Percentiles rank a stretch among this genome's conserved stretches.
Conservation (phyloP, 2,888 invertebrate species). For the Taenaris catops region DNA sequence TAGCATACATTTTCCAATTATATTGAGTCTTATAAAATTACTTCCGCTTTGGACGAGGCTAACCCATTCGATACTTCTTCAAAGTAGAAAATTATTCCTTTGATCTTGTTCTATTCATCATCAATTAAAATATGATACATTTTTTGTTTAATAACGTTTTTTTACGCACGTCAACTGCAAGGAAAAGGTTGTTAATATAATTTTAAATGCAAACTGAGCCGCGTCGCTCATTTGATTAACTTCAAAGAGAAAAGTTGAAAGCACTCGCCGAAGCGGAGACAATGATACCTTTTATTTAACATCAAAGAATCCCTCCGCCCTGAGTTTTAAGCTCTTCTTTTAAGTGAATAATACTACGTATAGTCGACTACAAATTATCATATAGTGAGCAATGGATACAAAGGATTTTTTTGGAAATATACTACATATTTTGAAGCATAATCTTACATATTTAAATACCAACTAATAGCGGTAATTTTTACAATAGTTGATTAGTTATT, state of each 20-base stretch:
- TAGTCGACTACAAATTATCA: constrained; percentile 34
- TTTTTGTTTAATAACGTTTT: constrained; percentile 44
- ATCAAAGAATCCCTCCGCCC: constrained; percentile 55
- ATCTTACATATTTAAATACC: too few relatives aligned
- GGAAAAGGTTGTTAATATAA: constrained; percentile 50
- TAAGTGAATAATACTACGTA: constrained; percentile 26
- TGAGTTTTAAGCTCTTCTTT: constrained; percentile 41
- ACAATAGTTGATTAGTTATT: too few relatives aligned
- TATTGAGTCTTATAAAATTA: too few relatives aligned
- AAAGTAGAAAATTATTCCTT: constrained; percentile 54
- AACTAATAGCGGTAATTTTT: too few relatives aligned
- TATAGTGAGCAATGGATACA: constrained; percentile 32
- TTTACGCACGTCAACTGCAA: constrained; percentile 38
- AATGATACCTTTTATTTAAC: constrained; percentile 66
- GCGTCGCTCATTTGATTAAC: constrained; percentile 60
- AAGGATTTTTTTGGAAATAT: constrained; percentile 35
- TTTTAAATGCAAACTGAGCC: constrained; percentile 51
- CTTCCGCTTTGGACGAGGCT: constrained; percentile 36
- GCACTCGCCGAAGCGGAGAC: constrained; percentile 57
- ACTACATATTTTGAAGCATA: too few relatives aligned
- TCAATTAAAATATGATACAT: constrained; percentile 50
- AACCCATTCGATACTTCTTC: constrained; percentile 46
- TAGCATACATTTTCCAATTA: too few relatives aligned
- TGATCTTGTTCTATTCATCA: constrained; percentile 60
- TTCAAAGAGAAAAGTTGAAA: constrained; percentile 63